Evolutionary conservation across 2,888 invertebrate genomes (phyloP), one percentile per base, ranked within the genome.

Genomic region (Alviniconcha strummeri): DNA sequence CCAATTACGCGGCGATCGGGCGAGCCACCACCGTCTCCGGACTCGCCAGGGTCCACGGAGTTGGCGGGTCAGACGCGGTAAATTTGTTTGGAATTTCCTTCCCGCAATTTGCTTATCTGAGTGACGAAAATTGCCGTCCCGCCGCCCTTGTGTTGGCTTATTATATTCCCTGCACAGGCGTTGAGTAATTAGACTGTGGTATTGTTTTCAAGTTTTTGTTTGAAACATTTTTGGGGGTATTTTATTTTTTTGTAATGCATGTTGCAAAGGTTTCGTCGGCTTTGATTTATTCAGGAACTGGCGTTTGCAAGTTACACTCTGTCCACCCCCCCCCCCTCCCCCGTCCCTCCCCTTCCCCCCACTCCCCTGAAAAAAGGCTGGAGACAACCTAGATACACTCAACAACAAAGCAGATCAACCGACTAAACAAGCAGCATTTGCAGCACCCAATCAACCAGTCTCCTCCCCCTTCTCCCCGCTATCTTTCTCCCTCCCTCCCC

Each of bases 31-130:
- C 36, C 36, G 36, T 36, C 36, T 36, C 36, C 60, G 13, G 60
- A 60, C 13, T 13, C 13, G 60, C 8, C 60, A 60, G 60, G 56
- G 54, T 75, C 75, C n/a, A 56, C n/a, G 3, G 75, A 17, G 75
- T 77, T n/a, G 57, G 9, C 19, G 77, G 77, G 77, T 77, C 77
- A 77, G 77, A 77, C 77, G 77, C 56, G 57, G 57, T n/a, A 56
- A 77, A 57, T 57, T 77, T 56, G 77, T 77, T 77, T 77, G 77
- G 77, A 77, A 77, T 77, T 77, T 77, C 77, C 56, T 77, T 77
- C 13, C 9, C 9, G 57, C 77, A 56, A 77, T 77, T 77, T 77
- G 77, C 77, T 77, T 77, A 77, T 77, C 56, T 57, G 60, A 8
- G 8, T 8, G 13, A 60, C 60, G 60, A 60, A 60, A 60, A 13